A percentile compares a stretch with the other conserved stretches of the same genome.
phyloP scores from a whole-genome alignment of 2,888 invertebrate genomes.

The Xanthia icteritia region DNA sequence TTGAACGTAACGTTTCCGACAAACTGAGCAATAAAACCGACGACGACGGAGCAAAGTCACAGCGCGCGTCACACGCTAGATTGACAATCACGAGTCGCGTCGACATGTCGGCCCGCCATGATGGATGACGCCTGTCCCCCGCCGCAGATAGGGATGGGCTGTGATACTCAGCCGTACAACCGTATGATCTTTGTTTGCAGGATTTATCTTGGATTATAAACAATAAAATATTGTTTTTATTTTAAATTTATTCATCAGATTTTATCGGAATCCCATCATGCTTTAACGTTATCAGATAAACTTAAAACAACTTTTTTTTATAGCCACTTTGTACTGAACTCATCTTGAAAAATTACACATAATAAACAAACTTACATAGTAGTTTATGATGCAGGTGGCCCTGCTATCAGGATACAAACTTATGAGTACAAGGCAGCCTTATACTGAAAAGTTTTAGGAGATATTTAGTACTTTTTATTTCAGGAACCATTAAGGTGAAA shows the following conservation, averaged over 20 bases:
- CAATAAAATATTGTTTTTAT: too few species aligned
- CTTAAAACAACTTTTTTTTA: neutral
- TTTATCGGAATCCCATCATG: neutral
- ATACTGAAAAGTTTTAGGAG: neutral
- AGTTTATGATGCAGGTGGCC: neutral
- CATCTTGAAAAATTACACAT: neutral
- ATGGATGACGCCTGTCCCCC: conserved; percentile 72
- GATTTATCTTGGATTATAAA: conserved; percentile 9
- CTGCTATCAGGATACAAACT: neutral
- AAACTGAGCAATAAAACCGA: conserved; percentile 73
- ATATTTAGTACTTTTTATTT: neutral
- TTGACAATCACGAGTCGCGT: conserved; percentile 79
- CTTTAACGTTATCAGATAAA: neutral
- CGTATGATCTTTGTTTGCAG: conserved; percentile 37
- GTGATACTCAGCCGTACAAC: conserved; percentile 45
- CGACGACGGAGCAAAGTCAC: conserved; percentile 69
- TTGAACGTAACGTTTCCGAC: conserved; percentile 66
- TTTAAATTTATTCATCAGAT: too few species aligned
- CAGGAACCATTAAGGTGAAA: neutral
- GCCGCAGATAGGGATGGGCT: conserved; percentile 61
- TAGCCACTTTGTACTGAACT: neutral
- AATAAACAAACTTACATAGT: conserved; percentile 4
- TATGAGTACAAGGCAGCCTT: neutral
- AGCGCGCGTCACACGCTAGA: conserved; percentile 73
- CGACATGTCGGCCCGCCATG: conserved; percentile 72